Evolutionary conservation across 2,888 invertebrate species (phyloP), one percentile per base, ranked within the genome.

Genomic region (Allacma fusca): DNA sequence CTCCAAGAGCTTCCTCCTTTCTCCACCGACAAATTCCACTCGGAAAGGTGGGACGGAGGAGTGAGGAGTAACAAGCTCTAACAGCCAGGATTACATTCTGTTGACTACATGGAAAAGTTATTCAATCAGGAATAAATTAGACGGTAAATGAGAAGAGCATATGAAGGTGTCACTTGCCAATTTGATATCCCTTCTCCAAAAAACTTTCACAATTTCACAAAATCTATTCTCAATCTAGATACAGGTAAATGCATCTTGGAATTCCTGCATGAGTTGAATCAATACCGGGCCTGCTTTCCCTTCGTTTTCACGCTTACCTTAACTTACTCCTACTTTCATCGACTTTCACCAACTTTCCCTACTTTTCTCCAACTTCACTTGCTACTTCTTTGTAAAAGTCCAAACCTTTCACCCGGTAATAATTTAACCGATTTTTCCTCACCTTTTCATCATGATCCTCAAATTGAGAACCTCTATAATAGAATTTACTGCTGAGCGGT

Each of bases 91-190:
- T 50, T 50, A 50, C 50, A 50, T 50, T 50, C 50, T 50, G 9
- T 16, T 50, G 9, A 50, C 50, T 50, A 50, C 2, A 50, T 13
- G 40, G 40, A n/a, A 16, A 50, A 50, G 9, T 16, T 50, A 12
- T 50, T 50, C 50, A 16, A 50, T 50, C 50, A 50, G 50, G 50
- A 50, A 50, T 50, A 50, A 50, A 50, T 50, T 50, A 50, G 50
- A 50, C 50, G 19, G 50, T 50, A 50, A 50, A 50, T 50, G 50
- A 50, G 50, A 12, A 12, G 5, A 50, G 19, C 50, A 50, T 2
- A 16, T 50, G 50, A 50, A 16, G 19, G 50, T 50, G 50, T 50
- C 50, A 50, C 16, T 16, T n/a, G 2, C 5, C 50, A 50, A 9
- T 50, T 50, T 2, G n/a, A 50, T n/a, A 50, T 13, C 50, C n/a